Conservation (phyloP, 2,113 vertebrate species). For the Amphiprion ocellaris region DNA sequence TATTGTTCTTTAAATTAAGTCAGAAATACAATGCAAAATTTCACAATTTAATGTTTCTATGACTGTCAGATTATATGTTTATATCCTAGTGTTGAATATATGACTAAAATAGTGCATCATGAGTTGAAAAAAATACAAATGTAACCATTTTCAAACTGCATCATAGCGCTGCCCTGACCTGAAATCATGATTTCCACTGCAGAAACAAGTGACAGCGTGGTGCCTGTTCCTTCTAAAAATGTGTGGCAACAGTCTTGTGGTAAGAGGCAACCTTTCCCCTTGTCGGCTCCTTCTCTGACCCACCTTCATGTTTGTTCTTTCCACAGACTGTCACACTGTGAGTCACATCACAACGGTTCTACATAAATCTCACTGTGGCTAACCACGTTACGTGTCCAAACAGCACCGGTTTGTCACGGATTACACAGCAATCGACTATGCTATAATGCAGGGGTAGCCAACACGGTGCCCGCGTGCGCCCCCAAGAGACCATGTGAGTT, state of each 20-base stretch:
- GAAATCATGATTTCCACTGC: conserved; percentile 36
- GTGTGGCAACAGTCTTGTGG: background rate
- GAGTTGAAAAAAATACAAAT: too few relatives aligned
- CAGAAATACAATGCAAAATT: too few relatives aligned
- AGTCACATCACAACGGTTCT: conserved; percentile 9
- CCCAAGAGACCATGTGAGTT: too few relatives aligned
- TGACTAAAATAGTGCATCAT: too few relatives aligned
- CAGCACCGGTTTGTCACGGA: background rate
- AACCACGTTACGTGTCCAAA: background rate
- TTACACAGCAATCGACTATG: background rate
- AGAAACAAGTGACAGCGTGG: background rate
- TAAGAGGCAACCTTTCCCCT: conserved; percentile 4
- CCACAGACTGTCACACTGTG: conserved; percentile 28
- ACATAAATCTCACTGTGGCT: background rate
- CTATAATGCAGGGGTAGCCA: background rate
- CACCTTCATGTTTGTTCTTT: conserved; percentile 31
- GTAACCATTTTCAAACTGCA: background rate
- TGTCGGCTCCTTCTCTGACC: conserved; percentile 3
- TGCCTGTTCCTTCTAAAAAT: conserved; percentile 33
- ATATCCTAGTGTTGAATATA: too few relatives aligned
- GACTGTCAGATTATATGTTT: too few relatives aligned
- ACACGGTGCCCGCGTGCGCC: too few relatives aligned
- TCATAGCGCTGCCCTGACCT: conserved; percentile 3
- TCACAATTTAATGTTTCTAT: too few relatives aligned
- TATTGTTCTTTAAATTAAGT: too few relatives aligned